Conservation (phyloP, 1,140 invertebrate species). For the Heliconius hewitsoni region DNA sequence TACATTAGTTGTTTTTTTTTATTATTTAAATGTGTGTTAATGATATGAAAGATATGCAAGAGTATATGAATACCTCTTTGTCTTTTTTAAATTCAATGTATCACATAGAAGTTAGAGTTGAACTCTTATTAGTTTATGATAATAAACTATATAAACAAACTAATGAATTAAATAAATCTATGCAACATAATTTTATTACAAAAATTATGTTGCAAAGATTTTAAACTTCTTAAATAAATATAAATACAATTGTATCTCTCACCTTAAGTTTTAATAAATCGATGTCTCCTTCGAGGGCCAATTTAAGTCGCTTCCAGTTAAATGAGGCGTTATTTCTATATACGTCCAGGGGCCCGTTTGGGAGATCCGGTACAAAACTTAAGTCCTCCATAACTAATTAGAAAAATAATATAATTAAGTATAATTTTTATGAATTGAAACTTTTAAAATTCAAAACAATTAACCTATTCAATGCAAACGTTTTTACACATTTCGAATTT, state of each 20-base stretch:
- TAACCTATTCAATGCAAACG: background rate
- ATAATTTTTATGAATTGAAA: background rate
- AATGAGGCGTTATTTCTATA: constrained; percentile 89
- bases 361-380: constrained; percentile 83
- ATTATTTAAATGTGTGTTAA: no score
- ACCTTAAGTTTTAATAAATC: constrained; percentile 88
- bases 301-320: constrained; percentile 89
- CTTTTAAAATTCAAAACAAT: background rate
- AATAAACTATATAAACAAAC: background rate
- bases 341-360: constrained; percentile 85
- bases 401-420: constrained; percentile 22
- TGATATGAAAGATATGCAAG: no score
- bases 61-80: no score
- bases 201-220: background rate
- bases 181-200: background rate
- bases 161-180: background rate
- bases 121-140: no score
- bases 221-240: background rate
- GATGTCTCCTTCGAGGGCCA: constrained; percentile 88
- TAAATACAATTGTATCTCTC: constrained; percentile 33
- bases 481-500: background rate
- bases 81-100: no score
- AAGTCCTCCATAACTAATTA: constrained; percentile 67
- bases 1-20: no score
- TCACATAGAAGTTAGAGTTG: background rate